Percentiles rank a stretch among this genome's conserved stretches.
Conservation (phyloP, 2,113 vertebrate species). For the Percina caprodes region DNA sequence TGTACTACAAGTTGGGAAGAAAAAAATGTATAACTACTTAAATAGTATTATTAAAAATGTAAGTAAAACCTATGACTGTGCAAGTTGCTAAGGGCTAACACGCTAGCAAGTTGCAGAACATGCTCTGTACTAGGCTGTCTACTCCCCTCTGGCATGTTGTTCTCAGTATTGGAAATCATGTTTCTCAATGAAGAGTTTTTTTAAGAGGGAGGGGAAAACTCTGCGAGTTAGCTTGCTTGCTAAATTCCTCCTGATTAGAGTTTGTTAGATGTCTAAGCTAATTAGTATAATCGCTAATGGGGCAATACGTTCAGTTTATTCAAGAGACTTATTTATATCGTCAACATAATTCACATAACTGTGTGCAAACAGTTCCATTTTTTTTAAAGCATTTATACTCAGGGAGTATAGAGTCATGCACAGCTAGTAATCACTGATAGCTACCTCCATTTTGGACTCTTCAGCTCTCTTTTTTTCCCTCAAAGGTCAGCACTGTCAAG, state of each 20-base stretch:
- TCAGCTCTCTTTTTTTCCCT: not conserved
- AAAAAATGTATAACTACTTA: too few relatives aligned
- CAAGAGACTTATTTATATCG: not conserved
- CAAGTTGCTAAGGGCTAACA: too few relatives aligned
- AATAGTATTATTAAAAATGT: too few relatives aligned
- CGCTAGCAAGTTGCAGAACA: too few relatives aligned
- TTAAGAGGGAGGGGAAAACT: not conserved
- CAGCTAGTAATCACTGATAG: not conserved
- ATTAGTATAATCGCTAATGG: not conserved
- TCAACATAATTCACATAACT: not conserved
- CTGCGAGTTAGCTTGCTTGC: not conserved
- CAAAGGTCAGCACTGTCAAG: not conserved
- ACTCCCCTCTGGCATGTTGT: too few relatives aligned
- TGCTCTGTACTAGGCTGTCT: too few relatives aligned
- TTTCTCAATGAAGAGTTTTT: not conserved
- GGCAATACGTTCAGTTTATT: not conserved
- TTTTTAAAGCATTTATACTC: not conserved
- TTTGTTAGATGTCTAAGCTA: not conserved
- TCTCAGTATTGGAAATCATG: not conserved
- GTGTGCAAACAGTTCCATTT: not conserved
- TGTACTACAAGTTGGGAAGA: too few relatives aligned
- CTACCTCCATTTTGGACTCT: not conserved
- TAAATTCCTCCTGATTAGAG: not conserved
- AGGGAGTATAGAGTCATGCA: not conserved
- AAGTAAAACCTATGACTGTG: too few relatives aligned